Conservation (phyloP, 2,797 vertebrate species). For the Hydrocynus forskahlii region DNA sequence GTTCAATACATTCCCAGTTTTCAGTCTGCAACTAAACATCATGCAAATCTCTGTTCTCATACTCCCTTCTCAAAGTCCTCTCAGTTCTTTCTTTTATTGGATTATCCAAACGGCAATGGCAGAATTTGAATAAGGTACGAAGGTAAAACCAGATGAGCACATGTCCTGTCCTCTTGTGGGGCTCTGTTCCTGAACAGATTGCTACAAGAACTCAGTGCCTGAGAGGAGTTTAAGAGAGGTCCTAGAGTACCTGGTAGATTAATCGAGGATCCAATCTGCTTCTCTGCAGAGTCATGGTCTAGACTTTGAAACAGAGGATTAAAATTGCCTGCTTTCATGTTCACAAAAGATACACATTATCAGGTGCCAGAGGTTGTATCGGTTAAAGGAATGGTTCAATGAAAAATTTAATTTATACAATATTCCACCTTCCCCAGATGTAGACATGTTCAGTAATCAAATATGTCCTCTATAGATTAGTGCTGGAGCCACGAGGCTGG, state of each 20-base stretch:
- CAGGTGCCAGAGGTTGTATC: not conserved
- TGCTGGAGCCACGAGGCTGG: too few relatives aligned
- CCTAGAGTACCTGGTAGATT: not conserved
- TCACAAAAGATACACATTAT: not conserved
- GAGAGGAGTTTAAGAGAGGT: slow-evolving; percentile 7
- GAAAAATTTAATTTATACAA: too few relatives aligned
- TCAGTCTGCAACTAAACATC: not conserved
- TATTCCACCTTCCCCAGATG: too few relatives aligned
- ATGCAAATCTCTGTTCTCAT: not conserved
- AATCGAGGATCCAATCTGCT: slow-evolving; percentile 7
- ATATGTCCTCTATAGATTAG: too few relatives aligned
- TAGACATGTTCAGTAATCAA: too few relatives aligned
- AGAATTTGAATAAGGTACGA: not conserved
- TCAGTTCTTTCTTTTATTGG: not conserved
- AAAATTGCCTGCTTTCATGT: not conserved
- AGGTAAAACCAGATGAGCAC: not conserved
- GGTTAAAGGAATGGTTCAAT: too few relatives aligned
- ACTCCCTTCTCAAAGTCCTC: not conserved
- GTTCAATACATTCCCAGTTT: not conserved
- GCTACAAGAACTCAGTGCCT: slow-evolving; percentile 24
- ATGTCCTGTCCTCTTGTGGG: slow-evolving; percentile 20
- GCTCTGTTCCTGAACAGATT: slow-evolving; percentile 63
- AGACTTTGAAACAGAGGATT: slow-evolving; percentile 4
- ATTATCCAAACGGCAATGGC: not conserved
- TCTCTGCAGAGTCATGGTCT: not conserved